Base-by-base conservation (phyloP, 2,113 vertebrate genomes). In the Progne subis region DNA sequence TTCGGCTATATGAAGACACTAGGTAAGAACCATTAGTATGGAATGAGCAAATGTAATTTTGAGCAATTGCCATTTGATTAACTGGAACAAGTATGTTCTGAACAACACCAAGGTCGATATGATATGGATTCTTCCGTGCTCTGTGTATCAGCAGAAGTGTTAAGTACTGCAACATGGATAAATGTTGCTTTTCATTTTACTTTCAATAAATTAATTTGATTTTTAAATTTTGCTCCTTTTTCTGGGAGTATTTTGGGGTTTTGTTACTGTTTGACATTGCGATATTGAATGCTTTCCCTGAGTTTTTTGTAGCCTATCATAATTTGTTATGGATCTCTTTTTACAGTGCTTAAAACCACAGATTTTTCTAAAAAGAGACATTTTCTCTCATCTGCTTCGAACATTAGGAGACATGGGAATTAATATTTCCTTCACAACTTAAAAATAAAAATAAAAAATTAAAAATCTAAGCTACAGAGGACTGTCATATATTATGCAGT, bases 41-140 rank as follows among this genome's bases (percentile, higher is more conserved):
- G 82, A 92, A 93, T 85, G 63, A 96, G 70, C 68, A 70, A 86
- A 70, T 37, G 11, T 70, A 61, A 95, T 97, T 95, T 92, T 90
- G 72, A 94, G 79, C 65, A 91, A 75, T 95, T 95, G 79, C 44
- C 59, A 34, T 88, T 93, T 21, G 4, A 78, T 95, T 95, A 91
- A 70, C 65, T 92, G 92, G 80, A 96, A 79, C 91, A 92, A 65
- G 68, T 94, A 74, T 64, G 44, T 87, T 86, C 68, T 94, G 64
- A 91, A 92, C 41, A 91, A 65, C 41, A 64, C 31, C 46, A 43
- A 77, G 53, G 92, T 96, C 28, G 0, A 88, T 95, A 89, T 74
- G 49, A 29, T 95, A 95, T 64, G 18, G 92, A 97, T 95, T 90
- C 75, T 93, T 90, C 79, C 18, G 2, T 60, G 28, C 65, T 80